These are phyloP conservation scores for Pocillopora verrucosa DNA, from an alignment of 64 coral and sea anemone genomes.

Conservation along the genomic window DNA sequence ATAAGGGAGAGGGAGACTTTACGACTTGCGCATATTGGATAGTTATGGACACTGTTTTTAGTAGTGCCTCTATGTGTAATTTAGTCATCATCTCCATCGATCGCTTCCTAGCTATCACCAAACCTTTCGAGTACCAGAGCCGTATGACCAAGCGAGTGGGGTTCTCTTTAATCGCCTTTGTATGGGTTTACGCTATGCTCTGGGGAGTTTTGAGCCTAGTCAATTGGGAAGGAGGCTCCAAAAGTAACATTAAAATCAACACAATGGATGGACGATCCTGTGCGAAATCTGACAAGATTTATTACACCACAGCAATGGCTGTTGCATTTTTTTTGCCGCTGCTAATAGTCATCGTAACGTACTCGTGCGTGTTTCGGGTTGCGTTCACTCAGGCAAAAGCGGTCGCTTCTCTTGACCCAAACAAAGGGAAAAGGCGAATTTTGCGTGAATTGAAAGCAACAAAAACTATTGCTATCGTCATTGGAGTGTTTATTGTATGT, in stretches of 20 bases:
- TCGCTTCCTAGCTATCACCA: conserved; percentile 81
- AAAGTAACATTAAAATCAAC: not conserved
- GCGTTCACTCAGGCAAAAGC: conserved; percentile 76
- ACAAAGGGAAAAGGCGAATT: conserved; percentile 51
- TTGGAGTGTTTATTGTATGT: conserved; percentile 69
- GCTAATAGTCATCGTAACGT: conserved; percentile 72
- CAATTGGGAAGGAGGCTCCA: conserved; percentile 47
- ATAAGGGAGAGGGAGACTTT: not conserved
- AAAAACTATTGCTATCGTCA: conserved; percentile 83
- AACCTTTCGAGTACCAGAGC: conserved; percentile 78
- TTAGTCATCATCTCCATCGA: conserved; percentile 85
- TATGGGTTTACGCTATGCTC: conserved; percentile 69
- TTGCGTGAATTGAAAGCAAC: conserved; percentile 90
- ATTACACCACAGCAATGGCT: conserved; percentile 56
- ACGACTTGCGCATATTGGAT: conserved; percentile 71
- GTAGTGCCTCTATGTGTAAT: conserved; percentile 69
- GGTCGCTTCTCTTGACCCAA: conserved; percentile 54
- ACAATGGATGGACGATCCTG: conserved; percentile 10
- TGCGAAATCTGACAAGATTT: conserved; percentile 55
- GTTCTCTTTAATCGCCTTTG: conserved; percentile 45
- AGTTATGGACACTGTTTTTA: conserved; percentile 56
- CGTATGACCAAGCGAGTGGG: conserved; percentile 76
- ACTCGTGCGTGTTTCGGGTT: conserved; percentile 69
- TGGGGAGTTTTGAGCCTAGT: conserved; percentile 73
- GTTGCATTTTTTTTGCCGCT: conserved; percentile 69